Evolutionary conservation across 1,140 invertebrate genomes (phyloP), one percentile per base, ranked within the genome.

Genomic region (Drosophila sproati): DNA sequence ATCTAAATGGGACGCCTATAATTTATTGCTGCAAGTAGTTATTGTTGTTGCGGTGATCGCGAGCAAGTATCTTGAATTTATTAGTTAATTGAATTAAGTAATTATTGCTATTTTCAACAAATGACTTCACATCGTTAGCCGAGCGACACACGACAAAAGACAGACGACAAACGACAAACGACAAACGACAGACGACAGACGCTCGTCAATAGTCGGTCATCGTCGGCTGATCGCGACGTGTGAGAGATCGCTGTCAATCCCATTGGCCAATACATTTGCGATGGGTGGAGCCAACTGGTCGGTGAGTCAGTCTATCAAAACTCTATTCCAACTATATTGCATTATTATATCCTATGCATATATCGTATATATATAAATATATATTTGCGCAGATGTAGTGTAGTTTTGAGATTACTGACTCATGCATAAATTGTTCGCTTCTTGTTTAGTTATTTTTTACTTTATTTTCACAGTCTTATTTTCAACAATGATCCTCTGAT

Each of bases 41-140:
- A 57, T 32, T 48, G 51, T 55, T 72, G 61, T 7, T 47, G 32
- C n/a, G 51, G 32, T 37, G 45, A 67, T 67, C 47, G 70, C 47
- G 12, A 29, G 51, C 57, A 55, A 74, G 45, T 75, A 71, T 64
- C 73, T 66, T 85, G 81, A 78, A 83, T 82, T 78, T 78, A 76
- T 82, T 70, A 74, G 72, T 74, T 82, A 81, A 81, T 77, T 82
- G 80, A 73, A 66, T 82, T 82, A 82, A 83, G 77, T 85, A 80
- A 83, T 83, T 83, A 73, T 56, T 56, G 77, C 81, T 83, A 83
- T 83, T 85, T 83, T 73, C 20, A 66, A 63, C 60, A 51, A 73
- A 66, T 85, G 81, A 85, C 78, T 83, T 82, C 80, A 82, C 68
- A 47, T 59, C 50, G 37, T 10, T 20, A 39, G 31, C 66, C 67